Evolutionary conservation across 53 echinoderm and acorn worm species (phyloP).

Genomic region (Holothuria leucospilota): DNA sequence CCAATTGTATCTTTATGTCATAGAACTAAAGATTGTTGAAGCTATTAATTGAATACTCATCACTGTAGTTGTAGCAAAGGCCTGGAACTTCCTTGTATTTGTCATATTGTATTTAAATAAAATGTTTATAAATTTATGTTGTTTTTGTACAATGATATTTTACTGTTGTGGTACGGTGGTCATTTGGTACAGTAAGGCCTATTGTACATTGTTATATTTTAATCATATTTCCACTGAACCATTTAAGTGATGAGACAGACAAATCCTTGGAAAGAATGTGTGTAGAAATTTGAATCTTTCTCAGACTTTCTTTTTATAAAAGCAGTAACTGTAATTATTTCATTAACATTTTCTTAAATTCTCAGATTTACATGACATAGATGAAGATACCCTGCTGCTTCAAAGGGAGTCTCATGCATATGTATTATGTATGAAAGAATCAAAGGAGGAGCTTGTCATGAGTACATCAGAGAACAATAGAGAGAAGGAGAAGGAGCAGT

Average conservation of each 20-base stretch:
- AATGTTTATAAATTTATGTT: neutral
- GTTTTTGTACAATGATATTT: neutral
- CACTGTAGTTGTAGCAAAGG: no score
- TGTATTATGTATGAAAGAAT: slow-evolving; percentile 75
- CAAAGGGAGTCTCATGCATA: slow-evolving; percentile 94
- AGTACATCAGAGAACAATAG: slow-evolving; percentile 34
- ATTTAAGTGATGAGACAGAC: no score
- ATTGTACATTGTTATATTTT: no score
- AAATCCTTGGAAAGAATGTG: no score
- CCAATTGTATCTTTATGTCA: no score
- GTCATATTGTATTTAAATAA: neutral
- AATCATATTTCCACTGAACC: no score
- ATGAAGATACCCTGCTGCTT: slow-evolving; percentile 74
- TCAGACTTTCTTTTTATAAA: no score
- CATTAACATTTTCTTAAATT: neutral
- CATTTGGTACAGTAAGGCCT: neutral
- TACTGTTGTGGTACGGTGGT: neutral
- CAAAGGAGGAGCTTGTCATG: slow-evolving; percentile 14
- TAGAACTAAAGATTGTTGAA: no score
- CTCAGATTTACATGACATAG: slow-evolving; percentile 82
- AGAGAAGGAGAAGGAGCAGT: slow-evolving; percentile 57
- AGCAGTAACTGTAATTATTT: no score
- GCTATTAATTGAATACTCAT: no score
- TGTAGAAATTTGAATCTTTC: no score
- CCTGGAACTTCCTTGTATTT: no score